phyloP scores from a whole-genome alignment of 2,888 invertebrate species.

The Pandemis cinnamomeana region DNA sequence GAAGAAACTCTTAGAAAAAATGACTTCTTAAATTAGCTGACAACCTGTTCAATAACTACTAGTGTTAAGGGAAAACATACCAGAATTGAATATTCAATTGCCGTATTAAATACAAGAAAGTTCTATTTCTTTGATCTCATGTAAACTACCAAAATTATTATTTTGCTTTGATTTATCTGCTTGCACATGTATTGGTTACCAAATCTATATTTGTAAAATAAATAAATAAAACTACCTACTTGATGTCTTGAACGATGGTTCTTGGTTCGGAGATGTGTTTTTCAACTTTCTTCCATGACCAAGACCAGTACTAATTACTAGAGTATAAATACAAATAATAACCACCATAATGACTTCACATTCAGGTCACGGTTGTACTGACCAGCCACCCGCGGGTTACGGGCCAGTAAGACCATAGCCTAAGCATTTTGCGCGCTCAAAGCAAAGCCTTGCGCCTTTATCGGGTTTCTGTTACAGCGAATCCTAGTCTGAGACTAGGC shows the following conservation, averaged over 20 bases:
- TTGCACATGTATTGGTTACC: constrained; percentile 58
- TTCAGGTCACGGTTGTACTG: background rate
- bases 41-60: background rate
- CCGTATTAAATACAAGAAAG: constrained; percentile 41
- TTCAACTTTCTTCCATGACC: background rate
- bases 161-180: constrained; percentile 43
- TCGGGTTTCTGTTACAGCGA: background rate
- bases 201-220: constrained; percentile 42
- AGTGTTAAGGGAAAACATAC: background rate
- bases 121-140: constrained; percentile 70
- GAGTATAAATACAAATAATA: background rate
- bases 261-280: constrained; percentile 6
- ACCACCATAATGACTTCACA: background rate
- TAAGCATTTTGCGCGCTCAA: constrained; percentile 1
- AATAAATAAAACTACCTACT: constrained; percentile 2
- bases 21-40: background rate
- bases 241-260: background rate
- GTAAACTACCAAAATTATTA: constrained; percentile 71
- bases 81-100: background rate
- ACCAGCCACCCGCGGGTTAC: too few species aligned
- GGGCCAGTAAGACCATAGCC: too few species aligned
- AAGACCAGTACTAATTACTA: background rate
- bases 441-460: background rate
- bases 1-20: background rate
- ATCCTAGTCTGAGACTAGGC: background rate